Evolutionary conservation across 64 coral and sea anemone genomes (phyloP).

Genomic region (Dendronephthya gigantea): DNA sequence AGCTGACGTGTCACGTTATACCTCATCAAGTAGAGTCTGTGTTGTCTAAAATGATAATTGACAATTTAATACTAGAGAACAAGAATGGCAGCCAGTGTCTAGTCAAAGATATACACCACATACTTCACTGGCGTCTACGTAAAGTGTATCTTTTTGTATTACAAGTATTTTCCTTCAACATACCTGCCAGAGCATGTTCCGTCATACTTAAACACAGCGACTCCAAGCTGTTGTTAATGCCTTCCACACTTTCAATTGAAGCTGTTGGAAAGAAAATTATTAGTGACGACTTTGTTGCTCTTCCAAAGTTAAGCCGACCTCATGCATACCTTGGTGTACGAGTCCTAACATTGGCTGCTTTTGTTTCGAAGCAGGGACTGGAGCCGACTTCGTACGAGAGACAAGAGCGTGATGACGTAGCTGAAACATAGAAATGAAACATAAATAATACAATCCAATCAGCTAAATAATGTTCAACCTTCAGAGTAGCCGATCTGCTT

Average conservation of each 20-base stretch:
- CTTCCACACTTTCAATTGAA: conserved; percentile 1
- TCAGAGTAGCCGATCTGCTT: too few species aligned
- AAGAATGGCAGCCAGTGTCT: too few species aligned
- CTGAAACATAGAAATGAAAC: background rate
- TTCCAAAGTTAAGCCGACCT: too few species aligned
- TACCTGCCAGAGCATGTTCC: too few species aligned
- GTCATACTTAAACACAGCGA: conserved; percentile 15
- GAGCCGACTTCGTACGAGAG: conserved; percentile 1
- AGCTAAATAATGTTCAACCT: background rate
- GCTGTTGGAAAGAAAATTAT: too few species aligned
- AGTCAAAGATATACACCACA: too few species aligned
- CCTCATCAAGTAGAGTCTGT: background rate
- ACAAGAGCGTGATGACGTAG: background rate
- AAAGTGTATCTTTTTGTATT: too few species aligned
- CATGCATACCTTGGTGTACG: background rate
- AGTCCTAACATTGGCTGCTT: background rate
- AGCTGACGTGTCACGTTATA: background rate
- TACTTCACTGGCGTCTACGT: too few species aligned
- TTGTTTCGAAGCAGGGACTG: background rate
- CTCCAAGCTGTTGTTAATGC: conserved; percentile 8
- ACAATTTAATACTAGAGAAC: too few species aligned
- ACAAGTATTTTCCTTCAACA: too few species aligned
- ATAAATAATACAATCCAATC: background rate
- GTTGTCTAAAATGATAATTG: background rate
- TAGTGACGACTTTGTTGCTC: too few species aligned